Percentiles rank a stretch among this genome's conserved stretches.
Conservation (phyloP, 2,797 vertebrate genomes). For the Vultur gryphus region DNA sequence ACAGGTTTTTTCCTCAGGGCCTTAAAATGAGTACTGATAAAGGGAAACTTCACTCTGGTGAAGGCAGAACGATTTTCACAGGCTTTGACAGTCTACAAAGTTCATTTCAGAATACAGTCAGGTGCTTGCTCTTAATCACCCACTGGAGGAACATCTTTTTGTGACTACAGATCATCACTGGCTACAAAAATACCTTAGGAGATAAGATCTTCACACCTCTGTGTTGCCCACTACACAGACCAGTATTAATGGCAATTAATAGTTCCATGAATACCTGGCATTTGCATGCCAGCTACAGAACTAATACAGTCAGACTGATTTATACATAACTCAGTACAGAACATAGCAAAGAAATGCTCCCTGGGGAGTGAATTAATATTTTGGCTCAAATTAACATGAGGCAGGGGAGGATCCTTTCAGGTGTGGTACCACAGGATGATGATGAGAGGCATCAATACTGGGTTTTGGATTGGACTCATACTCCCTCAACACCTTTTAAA, state of each 20-base stretch:
- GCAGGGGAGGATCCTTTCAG: not conserved
- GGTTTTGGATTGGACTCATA: not conserved
- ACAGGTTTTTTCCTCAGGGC: not conserved
- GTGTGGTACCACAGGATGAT: not conserved
- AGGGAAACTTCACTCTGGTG: not conserved
- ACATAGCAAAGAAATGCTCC: not conserved
- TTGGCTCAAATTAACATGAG: not conserved
- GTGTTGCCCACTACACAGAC: not conserved
- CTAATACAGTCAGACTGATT: not conserved
- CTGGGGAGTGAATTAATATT: not conserved
- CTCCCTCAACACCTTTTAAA: constrained; percentile 32
- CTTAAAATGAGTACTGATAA: not conserved
- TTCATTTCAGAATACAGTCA: not conserved
- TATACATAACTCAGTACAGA: not conserved
- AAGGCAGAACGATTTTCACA: not conserved
- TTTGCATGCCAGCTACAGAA: not conserved
- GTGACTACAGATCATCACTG: not conserved
- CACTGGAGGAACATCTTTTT: not conserved
- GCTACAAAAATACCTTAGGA: not conserved
- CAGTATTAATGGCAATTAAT: not conserved
- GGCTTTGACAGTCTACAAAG: not conserved
- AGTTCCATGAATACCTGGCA: not conserved
- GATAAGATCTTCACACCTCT: not conserved
- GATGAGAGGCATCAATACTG: not conserved
- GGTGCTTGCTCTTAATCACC: not conserved